Evolutionary conservation across 2,113 vertebrate genomes (phyloP).

Genomic region (Crotalus viridis): DNA sequence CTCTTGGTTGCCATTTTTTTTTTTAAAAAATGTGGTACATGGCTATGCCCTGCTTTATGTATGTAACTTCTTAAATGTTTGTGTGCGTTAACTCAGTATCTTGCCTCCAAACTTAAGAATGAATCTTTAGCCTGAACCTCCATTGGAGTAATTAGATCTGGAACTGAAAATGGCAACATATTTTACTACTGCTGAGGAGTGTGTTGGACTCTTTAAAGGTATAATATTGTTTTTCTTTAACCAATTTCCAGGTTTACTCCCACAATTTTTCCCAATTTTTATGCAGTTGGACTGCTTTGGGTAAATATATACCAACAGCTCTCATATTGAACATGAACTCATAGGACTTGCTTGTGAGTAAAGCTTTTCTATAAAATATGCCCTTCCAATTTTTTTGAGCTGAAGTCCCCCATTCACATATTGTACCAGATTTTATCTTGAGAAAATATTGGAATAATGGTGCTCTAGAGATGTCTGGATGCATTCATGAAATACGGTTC

Average conservation of each 20-base stretch:
- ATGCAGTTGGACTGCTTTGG: not conserved
- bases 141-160: not conserved
- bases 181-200: not conserved
- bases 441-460: not conserved
- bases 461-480: not conserved
- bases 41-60: not conserved
- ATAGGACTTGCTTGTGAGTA: not conserved
- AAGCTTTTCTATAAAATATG: not conserved
- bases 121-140: not conserved
- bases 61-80: constrained; percentile 1
- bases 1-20: not conserved
- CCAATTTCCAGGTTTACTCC: not conserved
- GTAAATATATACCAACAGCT: not conserved
- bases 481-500: not conserved
- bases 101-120: not conserved
- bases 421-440: not conserved
- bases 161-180: not conserved
- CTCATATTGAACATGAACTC: not conserved
- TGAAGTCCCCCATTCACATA: not conserved
- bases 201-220: not conserved
- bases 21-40: not conserved
- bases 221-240: not conserved
- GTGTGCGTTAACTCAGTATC: not conserved
- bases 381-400: not conserved
- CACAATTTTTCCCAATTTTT: not conserved